Base-by-base conservation (phyloP, 2,113 vertebrate genomes). In the Cyanoliseus patagonus region DNA sequence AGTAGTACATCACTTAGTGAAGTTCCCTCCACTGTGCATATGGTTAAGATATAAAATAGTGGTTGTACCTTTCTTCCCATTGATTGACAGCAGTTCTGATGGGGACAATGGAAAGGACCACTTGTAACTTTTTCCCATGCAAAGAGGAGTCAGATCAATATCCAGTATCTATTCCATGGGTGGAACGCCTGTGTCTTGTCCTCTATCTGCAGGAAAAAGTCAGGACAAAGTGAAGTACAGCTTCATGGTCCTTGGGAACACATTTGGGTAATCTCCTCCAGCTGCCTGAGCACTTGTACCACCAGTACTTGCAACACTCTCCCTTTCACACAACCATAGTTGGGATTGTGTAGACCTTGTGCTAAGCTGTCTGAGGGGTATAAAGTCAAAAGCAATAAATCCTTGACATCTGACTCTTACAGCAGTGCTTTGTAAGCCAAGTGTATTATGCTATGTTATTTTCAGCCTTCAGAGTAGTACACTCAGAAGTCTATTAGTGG, bases 271-370 rank as follows among this genome's bases (percentile, higher is more conserved):
- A 57, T 0, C 0, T 44, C 28, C 35, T 74, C 39, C 49, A 69
- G 23, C 7, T 73, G 62, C 41, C 30, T 14, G 24, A 52, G 13
- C 39, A 55, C 33, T 59, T 75, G 31, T n/a, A 51, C 16, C 9
- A 19, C 51, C 39, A 76, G 47, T 1, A 1, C 28, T 49, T 76
- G 7, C 44, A 69, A 13, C 8, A 3, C 9, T 30, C 15, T 66
- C 27, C 6, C 19, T 53, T 81, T 69, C 79, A 4, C 17, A 30
- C 85, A 77, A 25, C 19, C 2, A 1, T 27, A 3, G 76, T 42
- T 55, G 39, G 39, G 39, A 49, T 44, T 23, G 31, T 3, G 3
- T 42, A 66, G 27, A 35, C 14, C 5, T 31, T 0, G 0, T 57
- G 74, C 24, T 74, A 19, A 74, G 33, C 15, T 53, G 7, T 33